Base-by-base conservation (phyloP, 2,113 vertebrate species). In the Antennarius striatus region DNA sequence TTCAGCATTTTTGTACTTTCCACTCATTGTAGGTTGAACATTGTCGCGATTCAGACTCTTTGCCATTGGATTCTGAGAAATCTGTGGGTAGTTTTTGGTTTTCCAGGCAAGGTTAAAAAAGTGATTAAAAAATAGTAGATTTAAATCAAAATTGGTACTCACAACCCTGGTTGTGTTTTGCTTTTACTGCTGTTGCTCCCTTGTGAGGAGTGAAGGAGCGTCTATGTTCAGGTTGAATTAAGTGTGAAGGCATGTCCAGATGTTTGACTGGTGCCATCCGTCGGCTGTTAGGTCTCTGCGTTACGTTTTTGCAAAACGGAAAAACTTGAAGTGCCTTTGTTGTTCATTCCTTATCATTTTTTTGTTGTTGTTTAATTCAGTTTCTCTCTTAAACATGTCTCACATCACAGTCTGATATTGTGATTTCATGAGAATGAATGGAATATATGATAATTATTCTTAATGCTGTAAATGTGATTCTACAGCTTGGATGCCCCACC, bases 271-370 rank as follows among this genome's bases (percentile, higher is more conserved):
- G 5, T 64, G 71, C 71, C 50, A 12, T 16, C 39, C 58, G 22
- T 56, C 45, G 7, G 50, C 16, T 16, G 46, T 49, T 61, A 5
- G 11, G 42, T 36, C 32, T 4, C 32, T 43, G 42, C 10, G 14
- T 57, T 22, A 22, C 22, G 14, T 29, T 77, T 45, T 63, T 67
- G 55, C 47, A 62, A 63, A 65, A 63, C 58, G 54, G 28, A n/a
- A 73, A 77, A 68, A 79, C 80, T 78, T 84, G 61, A 89, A 91
- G 90, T 91, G 90, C 90, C 90, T 91, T 90, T 57, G 40, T 77
- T 72, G 64, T 78, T 79, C 71, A 81, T 83, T 86, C 70, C 73
- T 78, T 47, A 78, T 69, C 14, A 4, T 54, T 73, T 73, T 40
- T 32, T 10, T 29, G 43, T 51, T 72, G 42, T 75, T 36, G 32